Conservation (phyloP, 2,888 invertebrate species). For the Metopia argyrocephala region DNA sequence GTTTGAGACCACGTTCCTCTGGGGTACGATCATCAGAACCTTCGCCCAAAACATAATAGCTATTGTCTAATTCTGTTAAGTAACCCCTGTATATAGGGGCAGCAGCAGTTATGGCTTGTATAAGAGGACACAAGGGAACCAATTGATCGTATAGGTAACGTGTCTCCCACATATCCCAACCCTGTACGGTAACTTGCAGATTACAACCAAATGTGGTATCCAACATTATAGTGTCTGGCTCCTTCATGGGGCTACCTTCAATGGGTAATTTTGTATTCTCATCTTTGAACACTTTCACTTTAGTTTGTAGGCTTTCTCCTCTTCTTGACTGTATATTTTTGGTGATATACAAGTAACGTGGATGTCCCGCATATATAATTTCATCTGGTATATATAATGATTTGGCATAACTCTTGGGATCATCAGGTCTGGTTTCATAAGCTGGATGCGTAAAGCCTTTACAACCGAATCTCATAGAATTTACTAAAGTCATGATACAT, state of each 20-base stretch:
- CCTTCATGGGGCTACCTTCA: constrained; percentile 87
- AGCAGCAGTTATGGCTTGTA: constrained; percentile 97
- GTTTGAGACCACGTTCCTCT: constrained; percentile 91
- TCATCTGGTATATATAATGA: constrained; percentile 98
- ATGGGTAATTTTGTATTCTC: constrained; percentile 91
- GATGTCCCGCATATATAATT: constrained; percentile 96
- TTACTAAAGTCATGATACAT: constrained; percentile 92
- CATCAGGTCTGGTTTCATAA: constrained; percentile 82
- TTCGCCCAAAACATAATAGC: constrained; percentile 36
- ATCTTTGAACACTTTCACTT: constrained; percentile 96
- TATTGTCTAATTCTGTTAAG: constrained; percentile 84
- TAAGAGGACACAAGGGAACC: constrained; percentile 96
- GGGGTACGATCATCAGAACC: constrained; percentile 96
- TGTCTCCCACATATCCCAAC: constrained; percentile 97
- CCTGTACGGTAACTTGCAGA: constrained; percentile 94
- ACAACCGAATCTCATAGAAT: constrained; percentile 95
- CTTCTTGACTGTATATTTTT: constrained; percentile 94
- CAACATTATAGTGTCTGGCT: constrained; percentile 96
- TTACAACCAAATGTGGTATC: constrained; percentile 99
- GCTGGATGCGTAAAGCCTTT: constrained; percentile 92
- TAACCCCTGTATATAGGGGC: constrained; percentile 96
- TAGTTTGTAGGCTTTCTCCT: constrained; percentile 97
- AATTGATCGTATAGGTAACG: constrained; percentile 97
- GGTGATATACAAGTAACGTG: constrained; percentile 94
- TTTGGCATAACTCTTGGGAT: constrained; percentile 86